These are phyloP conservation scores for Charanyca ferruginea DNA, from an alignment of 2,888 invertebrate genomes.

Conservation along the genomic window DNA sequence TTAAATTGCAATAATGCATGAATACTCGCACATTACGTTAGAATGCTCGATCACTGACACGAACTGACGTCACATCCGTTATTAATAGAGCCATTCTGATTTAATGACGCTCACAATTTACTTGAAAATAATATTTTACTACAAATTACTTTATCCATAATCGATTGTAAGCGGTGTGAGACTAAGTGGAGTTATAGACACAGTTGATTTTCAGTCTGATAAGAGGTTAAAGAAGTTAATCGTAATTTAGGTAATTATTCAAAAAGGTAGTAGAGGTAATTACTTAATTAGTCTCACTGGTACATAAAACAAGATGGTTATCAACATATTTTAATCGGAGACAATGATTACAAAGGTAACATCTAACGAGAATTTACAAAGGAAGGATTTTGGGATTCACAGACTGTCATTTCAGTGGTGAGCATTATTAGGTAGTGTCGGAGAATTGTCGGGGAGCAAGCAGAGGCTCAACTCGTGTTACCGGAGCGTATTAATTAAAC, in stretches of 20 bases:
- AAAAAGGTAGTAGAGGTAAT: too few species aligned
- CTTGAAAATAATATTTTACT: constrained; percentile 31
- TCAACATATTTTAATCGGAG: constrained; percentile 29
- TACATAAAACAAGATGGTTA: constrained; percentile 3
- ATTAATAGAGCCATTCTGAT: constrained; percentile 36
- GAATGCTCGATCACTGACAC: constrained; percentile 49
- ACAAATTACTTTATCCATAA: constrained; percentile 34
- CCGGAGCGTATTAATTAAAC: constrained; percentile 58
- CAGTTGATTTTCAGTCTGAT: constrained; percentile 11
- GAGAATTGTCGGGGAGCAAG: constrained; percentile 6
- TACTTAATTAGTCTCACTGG: constrained; percentile 23
- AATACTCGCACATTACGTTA: constrained; percentile 36
- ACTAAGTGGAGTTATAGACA: constrained; percentile 4
- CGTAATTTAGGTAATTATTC: constrained; percentile 5
- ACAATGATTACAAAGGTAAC: constrained; percentile 15
- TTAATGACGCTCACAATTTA: constrained; percentile 42
- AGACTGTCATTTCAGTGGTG: constrained; percentile 24
- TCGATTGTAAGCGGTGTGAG: constrained; percentile 17
- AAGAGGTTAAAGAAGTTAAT: constrained; percentile 16
- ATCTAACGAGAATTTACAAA: constrained; percentile 18
- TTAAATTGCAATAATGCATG: constrained; percentile 44
- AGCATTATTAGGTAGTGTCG: constrained; percentile 39
- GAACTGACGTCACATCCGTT: constrained; percentile 35
- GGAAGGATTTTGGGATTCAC: constrained; percentile 24
- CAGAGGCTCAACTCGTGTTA: constrained; percentile 36